Evolutionary conservation across 1,140 invertebrate genomes (phyloP).

Genomic region (Stegodyphus mimosarum): DNA sequence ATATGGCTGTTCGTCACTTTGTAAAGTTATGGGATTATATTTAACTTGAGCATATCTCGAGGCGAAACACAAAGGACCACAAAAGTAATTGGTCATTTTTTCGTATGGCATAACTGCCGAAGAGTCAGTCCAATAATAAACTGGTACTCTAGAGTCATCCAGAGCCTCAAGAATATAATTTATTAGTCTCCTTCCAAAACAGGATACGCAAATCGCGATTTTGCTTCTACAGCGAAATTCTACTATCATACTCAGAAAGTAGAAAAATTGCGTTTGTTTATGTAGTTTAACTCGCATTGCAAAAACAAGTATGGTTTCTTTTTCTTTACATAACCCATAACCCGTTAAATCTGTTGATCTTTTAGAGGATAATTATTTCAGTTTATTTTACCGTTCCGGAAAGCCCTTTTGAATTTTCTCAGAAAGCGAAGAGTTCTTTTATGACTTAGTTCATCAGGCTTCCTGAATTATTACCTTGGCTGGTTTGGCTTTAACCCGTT

Average conservation of each 20-base stretch:
- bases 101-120: background rate
- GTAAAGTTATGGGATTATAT: no score
- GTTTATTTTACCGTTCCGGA: background rate
- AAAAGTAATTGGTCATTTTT: slow-evolving; percentile 10
- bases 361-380: background rate
- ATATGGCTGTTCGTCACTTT: no score
- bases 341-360: background rate
- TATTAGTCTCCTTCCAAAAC: background rate
- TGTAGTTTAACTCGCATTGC: slow-evolving; percentile 3
- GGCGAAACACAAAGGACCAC: background rate
- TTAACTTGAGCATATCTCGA: no score
- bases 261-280: slow-evolving; percentile 10
- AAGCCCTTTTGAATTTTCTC: slow-evolving; percentile 14
- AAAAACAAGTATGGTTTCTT: background rate
- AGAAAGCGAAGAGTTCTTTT: background rate
- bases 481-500: no score
- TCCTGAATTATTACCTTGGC: slow-evolving; percentile 4
- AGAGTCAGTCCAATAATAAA: slow-evolving; percentile 29
- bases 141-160: background rate
- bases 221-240: slow-evolving; percentile 40
- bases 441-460: background rate
- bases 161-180: slow-evolving; percentile 1
- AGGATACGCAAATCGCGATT: slow-evolving; percentile 38
- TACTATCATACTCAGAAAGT: background rate
- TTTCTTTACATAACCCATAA: background rate